Conservation (phyloP, 2,113 vertebrate genomes). For the Hippocampus barbouri region DNA sequence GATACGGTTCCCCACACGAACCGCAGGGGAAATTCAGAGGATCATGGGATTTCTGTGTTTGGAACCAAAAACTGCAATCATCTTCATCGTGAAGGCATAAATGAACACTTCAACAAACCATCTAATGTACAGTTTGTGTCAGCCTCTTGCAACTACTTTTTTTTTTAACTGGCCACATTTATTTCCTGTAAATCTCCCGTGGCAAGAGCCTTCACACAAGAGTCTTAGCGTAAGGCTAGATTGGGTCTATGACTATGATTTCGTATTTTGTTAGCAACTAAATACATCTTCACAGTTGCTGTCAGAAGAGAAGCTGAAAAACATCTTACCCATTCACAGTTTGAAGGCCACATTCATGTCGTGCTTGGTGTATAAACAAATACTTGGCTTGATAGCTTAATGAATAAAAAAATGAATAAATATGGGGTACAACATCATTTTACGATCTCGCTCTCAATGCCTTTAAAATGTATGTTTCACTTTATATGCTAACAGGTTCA, state of each 20-base stretch:
- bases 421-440: neutral
- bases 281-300: neutral
- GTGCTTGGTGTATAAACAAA: neutral
- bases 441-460: neutral
- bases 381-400: neutral
- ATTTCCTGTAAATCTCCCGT: neutral
- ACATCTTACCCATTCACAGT: no score
- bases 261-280: neutral
- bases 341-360: neutral
- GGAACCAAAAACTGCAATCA: slow-evolving; percentile 11
- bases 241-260: neutral
- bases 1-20: slow-evolving; percentile 32
- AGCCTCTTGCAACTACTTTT: neutral
- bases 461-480: neutral
- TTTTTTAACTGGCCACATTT: slow-evolving; percentile 1
- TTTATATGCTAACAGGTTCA: neutral
- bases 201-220: neutral
- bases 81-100: slow-evolving; percentile 4
- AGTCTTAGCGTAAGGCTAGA: neutral
- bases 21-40: slow-evolving; percentile 29
- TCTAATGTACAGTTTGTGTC: slow-evolving; percentile 6
- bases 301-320: neutral
- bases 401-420: neutral
- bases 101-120: slow-evolving; percentile 1
- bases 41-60: slow-evolving; percentile 30